These are phyloP conservation scores for Pseudomugil gertrudae DNA, from an alignment of 2,797 vertebrate genomes.

Conservation along the genomic window DNA sequence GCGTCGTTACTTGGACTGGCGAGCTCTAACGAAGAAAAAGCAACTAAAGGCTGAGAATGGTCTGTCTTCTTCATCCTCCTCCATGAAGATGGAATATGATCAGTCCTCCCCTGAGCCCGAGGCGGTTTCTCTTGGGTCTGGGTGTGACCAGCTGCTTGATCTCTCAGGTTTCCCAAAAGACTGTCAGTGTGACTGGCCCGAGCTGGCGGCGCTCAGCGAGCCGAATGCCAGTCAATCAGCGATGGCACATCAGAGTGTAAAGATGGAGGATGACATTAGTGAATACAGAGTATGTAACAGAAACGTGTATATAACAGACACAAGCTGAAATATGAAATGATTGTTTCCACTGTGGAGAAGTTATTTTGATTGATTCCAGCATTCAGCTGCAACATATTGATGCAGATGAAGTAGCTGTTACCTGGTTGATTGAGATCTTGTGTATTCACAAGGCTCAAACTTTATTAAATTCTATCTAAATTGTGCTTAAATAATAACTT, in stretches of 20 bases:
- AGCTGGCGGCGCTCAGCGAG: conserved; percentile 87
- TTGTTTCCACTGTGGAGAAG: neutral
- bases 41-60: conserved; percentile 87
- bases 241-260: conserved; percentile 81
- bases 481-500: conserved; percentile 4
- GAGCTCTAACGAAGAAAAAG: conserved; percentile 91
- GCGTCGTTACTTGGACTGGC: conserved; percentile 91
- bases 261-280: conserved; percentile 89
- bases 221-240: conserved; percentile 74
- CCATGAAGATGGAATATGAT: conserved; percentile 87
- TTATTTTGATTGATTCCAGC: neutral
- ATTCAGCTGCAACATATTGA: conserved; percentile 4
- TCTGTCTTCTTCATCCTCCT: conserved; percentile 66
- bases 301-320: neutral
- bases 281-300: conserved; percentile 84
- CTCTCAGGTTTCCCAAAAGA: conserved; percentile 87
- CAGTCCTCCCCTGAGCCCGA: conserved; percentile 90
- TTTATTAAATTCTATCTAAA: conserved; percentile 24
- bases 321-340: neutral
- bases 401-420: conserved; percentile 1
- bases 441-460: conserved; percentile 3
- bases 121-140: conserved; percentile 82
- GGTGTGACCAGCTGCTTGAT: conserved; percentile 88
- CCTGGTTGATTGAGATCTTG: no score
- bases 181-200: conserved; percentile 90